Conservation (phyloP, 2,797 vertebrate genomes). For the Ispidina lecontei region DNA sequence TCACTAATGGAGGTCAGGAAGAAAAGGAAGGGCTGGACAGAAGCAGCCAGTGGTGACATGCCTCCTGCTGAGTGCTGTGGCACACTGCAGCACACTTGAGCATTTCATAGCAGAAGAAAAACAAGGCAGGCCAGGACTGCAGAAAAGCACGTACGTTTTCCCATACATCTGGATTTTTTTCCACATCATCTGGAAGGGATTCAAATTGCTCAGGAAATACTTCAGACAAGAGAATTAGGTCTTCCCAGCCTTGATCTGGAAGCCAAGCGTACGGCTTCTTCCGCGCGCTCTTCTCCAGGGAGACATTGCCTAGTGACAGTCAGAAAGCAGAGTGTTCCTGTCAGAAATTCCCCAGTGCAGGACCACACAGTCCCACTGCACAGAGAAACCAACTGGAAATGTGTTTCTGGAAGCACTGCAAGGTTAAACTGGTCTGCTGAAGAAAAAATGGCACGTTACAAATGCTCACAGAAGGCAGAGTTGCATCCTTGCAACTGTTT, state of each 20-base stretch:
- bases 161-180: slow-evolving; percentile 82
- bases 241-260: slow-evolving; percentile 94
- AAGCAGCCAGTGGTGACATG: not conserved
- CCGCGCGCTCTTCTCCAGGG: slow-evolving; percentile 89
- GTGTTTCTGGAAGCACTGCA: not conserved
- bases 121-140: not conserved
- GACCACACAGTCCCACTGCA: not conserved
- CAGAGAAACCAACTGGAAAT: not conserved
- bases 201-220: slow-evolving; percentile 85
- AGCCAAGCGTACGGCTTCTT: slow-evolving; percentile 90
- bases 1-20: not conserved
- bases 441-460: not conserved
- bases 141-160: slow-evolving; percentile 82
- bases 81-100: not conserved
- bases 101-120: not conserved
- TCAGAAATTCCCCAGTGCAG: not conserved
- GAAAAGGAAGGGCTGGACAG: not conserved
- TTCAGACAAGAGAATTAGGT: slow-evolving; percentile 87
- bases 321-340: not conserved
- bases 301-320: slow-evolving; percentile 86
- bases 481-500: not conserved
- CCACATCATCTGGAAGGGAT: slow-evolving; percentile 87
- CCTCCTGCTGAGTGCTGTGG: not conserved
- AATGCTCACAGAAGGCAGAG: not conserved
- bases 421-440: not conserved